Conservation (phyloP, 2,888 invertebrate genomes). For the Limnephilus rhombicus region DNA sequence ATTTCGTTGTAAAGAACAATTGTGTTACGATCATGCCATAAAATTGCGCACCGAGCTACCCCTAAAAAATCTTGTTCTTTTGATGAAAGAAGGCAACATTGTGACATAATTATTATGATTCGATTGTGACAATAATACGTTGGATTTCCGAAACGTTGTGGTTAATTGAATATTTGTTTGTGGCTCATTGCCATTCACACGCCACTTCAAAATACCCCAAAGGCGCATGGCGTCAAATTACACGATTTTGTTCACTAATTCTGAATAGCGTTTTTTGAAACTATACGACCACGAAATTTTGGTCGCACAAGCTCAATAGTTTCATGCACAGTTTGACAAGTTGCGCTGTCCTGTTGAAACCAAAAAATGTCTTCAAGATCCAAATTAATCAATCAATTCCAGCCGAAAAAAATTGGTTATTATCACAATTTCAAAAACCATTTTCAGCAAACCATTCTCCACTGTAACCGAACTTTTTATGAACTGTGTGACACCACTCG, state of each 20-base stretch:
- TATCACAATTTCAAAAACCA: too few species aligned
- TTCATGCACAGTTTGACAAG: background rate
- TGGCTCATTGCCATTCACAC: background rate
- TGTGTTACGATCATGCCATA: too few species aligned
- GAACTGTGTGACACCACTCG: too few species aligned
- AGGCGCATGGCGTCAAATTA: background rate
- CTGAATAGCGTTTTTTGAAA: background rate
- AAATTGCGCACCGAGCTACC: too few species aligned
- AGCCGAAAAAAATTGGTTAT: too few species aligned
- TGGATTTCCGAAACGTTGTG: background rate
- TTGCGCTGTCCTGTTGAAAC: background rate
- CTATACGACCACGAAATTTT: background rate
- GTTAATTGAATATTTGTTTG: background rate
- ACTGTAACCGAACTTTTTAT: too few species aligned
- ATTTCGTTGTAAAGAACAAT: too few species aligned
- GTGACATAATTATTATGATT: background rate
- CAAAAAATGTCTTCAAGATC: background rate
- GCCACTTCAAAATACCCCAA: background rate
- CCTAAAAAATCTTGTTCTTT: too few species aligned
- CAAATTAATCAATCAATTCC: too few species aligned
- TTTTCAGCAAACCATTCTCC: too few species aligned
- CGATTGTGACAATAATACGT: background rate
- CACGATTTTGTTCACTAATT: background rate
- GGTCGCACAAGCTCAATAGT: background rate
- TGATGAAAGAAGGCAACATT: too few species aligned